Conservation (phyloP, 2,797 vertebrate species). For the Pseudochromis fuscus region DNA sequence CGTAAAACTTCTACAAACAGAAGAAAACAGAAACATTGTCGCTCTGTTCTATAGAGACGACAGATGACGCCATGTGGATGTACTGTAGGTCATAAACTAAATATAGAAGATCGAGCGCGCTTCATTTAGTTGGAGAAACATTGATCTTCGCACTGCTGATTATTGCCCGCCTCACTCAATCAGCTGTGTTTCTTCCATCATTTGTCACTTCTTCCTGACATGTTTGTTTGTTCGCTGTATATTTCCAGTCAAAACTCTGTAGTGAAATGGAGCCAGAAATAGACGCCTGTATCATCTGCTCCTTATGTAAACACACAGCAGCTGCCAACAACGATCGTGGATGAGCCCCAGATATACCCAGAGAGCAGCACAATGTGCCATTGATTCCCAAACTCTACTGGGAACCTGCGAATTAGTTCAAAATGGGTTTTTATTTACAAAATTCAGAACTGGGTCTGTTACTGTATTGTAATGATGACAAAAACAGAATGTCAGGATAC, state of each 20-base stretch:
- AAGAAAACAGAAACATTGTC: neutral
- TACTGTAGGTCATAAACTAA: slow-evolving; percentile 8
- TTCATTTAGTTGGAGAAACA: slow-evolving; percentile 4
- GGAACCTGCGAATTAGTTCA: slow-evolving; percentile 35
- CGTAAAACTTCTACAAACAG: too few species aligned
- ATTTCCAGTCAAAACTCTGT: slow-evolving; percentile 55
- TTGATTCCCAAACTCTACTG: slow-evolving; percentile 26
- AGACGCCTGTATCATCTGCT: slow-evolving; percentile 69
- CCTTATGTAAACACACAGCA: slow-evolving; percentile 70
- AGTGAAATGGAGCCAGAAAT: slow-evolving; percentile 65
- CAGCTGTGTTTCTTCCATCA: slow-evolving; percentile 29
- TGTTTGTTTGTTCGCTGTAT: slow-evolving; percentile 32
- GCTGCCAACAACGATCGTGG: slow-evolving; percentile 61
- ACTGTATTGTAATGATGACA: slow-evolving; percentile 22
- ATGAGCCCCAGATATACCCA: slow-evolving; percentile 62
- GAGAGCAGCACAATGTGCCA: slow-evolving; percentile 52
- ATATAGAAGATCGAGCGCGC: slow-evolving; percentile 8
- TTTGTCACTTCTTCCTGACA: slow-evolving; percentile 40
- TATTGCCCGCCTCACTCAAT: slow-evolving; percentile 9
- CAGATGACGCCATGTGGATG: neutral
- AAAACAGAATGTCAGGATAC: neutral
- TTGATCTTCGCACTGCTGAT: slow-evolving; percentile 11
- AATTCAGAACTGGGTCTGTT: slow-evolving; percentile 16
- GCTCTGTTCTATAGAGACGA: neutral
- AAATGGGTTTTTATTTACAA: slow-evolving; percentile 34